Conservation (phyloP, 1,140 invertebrate genomes). For the Panulirus ornatus region DNA sequence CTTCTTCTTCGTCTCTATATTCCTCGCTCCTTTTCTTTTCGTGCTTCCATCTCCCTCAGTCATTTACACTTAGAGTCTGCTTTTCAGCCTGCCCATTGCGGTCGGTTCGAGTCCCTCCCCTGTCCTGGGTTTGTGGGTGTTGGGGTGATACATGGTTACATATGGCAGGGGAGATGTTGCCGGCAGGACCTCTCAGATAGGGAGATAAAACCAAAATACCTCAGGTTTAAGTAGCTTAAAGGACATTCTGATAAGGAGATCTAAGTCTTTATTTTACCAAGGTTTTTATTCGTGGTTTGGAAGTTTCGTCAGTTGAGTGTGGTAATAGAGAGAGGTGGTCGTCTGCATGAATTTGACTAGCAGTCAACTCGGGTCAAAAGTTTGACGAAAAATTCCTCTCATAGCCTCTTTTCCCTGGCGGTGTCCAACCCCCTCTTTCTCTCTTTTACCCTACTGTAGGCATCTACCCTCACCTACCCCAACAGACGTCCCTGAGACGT, state of each 20-base stretch:
- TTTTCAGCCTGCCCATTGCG: background rate
- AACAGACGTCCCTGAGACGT: background rate
- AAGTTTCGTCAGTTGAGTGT: too few relatives aligned
- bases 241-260: too few relatives aligned
- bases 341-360: too few relatives aligned
- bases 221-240: too few relatives aligned
- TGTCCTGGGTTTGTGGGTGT: conserved; percentile 33
- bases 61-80: too few relatives aligned
- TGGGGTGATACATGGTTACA: conserved; percentile 48
- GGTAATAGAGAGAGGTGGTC: background rate
- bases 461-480: conserved; percentile 25
- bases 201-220: too few relatives aligned
- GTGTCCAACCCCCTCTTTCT: conserved; percentile 33
- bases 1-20: background rate
- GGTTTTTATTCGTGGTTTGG: too few relatives aligned
- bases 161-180: background rate
- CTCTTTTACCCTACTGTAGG: conserved; percentile 24
- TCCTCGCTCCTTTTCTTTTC: too few relatives aligned
- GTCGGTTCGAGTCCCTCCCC: background rate
- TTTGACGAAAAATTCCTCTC: conserved; percentile 37
- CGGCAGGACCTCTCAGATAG: too few relatives aligned
- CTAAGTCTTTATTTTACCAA: too few relatives aligned
- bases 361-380: conserved; percentile 45
- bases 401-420: background rate
- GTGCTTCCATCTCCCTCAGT: too few relatives aligned